phyloP scores from a whole-genome alignment of 2,797 vertebrate species.

The Mus caroli region DNA sequence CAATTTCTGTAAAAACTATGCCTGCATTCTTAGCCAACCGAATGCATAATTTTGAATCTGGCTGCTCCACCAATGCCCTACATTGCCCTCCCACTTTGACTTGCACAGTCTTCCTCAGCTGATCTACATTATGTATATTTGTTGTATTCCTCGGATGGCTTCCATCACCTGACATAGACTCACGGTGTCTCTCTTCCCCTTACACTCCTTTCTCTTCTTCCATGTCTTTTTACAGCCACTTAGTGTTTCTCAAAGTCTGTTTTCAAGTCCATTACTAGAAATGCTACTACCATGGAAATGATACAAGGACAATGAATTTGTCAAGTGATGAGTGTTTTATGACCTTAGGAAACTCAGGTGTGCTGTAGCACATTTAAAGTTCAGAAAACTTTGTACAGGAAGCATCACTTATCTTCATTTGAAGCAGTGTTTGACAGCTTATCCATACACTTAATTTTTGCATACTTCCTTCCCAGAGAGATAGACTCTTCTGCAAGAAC shows the following conservation, averaged over 20 bases:
- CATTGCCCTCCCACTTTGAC: background rate
- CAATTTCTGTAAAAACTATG: background rate
- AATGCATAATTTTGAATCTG: slow-evolving; percentile 8
- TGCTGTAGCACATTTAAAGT: slow-evolving; percentile 11
- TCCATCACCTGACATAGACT: background rate
- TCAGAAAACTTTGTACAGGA: background rate
- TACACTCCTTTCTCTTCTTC: background rate
- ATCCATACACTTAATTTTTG: background rate
- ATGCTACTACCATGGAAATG: background rate
- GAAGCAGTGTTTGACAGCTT: background rate
- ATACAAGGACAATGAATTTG: slow-evolving; percentile 17
- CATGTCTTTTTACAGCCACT: background rate
- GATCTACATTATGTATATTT: background rate
- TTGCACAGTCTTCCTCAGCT: background rate
- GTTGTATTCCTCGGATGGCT: background rate
- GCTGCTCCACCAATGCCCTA: background rate
- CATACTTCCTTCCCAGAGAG: background rate
- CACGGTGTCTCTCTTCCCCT: background rate
- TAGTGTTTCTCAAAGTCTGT: background rate
- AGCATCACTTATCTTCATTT: background rate
- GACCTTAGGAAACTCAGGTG: background rate
- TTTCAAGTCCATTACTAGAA: background rate
- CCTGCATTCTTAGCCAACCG: background rate
- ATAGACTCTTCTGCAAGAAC: background rate
- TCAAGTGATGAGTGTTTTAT: background rate